Conservation (phyloP, 2,888 invertebrate species). For the Uropetala carovei region DNA sequence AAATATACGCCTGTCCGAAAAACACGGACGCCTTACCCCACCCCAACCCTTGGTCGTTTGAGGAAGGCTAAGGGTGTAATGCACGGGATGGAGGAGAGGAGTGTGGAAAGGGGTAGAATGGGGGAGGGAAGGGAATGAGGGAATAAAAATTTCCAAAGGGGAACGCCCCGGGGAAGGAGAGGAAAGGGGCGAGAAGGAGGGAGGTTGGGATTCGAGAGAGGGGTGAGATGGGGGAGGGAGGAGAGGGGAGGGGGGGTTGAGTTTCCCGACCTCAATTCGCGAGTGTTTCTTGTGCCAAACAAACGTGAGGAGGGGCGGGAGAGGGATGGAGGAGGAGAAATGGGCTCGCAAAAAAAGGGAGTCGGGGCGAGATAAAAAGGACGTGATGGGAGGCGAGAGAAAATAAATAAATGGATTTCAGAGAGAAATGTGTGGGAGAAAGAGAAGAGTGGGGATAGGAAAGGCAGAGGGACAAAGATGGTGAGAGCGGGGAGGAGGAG, state of each 20-base stretch:
- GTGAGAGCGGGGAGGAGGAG: neutral
- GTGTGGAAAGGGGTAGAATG: too few species aligned
- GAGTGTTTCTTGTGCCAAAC: constrained; percentile 62
- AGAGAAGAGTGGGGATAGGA: neutral
- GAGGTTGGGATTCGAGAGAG: neutral
- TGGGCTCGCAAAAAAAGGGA: neutral
- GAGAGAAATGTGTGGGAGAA: neutral
- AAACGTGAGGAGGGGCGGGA: neutral
- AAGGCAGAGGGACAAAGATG: neutral
- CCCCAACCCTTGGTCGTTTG: constrained; percentile 10
- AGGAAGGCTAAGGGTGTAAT: constrained; percentile 20
- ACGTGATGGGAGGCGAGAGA: neutral
- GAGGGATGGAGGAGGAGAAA: too few species aligned
- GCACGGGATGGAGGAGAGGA: neutral
- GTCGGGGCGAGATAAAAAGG: neutral
- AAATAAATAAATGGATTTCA: constrained; percentile 6
- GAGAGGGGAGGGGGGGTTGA: neutral
- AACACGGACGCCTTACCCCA: neutral
- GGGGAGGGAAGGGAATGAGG: neutral
- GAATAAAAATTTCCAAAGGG: neutral
- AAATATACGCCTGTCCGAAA: constrained; percentile 26
- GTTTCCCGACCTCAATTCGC: constrained; percentile 59
- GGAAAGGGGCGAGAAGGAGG: neutral
- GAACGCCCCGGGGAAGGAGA: neutral
- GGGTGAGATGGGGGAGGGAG: neutral